Evolutionary conservation across 2,113 vertebrate species (phyloP), one percentile per base, ranked within the genome.

Genomic region (Carettochelys insculpta): DNA sequence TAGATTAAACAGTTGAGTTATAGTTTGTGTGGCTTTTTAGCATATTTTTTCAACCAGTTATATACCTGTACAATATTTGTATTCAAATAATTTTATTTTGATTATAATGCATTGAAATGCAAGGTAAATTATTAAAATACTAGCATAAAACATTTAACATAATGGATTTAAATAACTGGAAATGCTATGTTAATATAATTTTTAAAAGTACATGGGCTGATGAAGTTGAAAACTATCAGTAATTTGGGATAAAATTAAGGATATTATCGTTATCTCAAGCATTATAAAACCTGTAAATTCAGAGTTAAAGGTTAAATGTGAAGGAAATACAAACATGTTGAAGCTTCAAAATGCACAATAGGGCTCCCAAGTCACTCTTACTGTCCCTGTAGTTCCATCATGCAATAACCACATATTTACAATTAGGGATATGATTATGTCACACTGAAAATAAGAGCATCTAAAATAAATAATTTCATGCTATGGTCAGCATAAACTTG

Each of bases 1-100:
- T 95, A 92, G 92, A 87, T 54, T 94, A 43, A 83, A 85, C 73
- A 81, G 11, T 38, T 88, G 80, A 78, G 86, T 86, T 95, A 89
- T 8, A 88, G 82, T 45, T 87, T 5, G 51, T 93, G 76, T 92
- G 22, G 48, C 58, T 80, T 50, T 81, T 71, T 79, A 79, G n/a
- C 52, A 92, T 45, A 92, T 81, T 84, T 7, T 2, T 83, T 8
- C 29, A 65, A 17, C 13, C 61, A 38, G n/a, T 65, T 9, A 34
- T n/a, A 3, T n/a, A 88, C 11, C 47, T 22, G 52, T 38, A 54
- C 27, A 78, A 84, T 86, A 87, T 92, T 29, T 65, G 77, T 81
- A 38, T 79, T 45, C 83, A 86, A 2, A 73, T 14, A 10, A 87
- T 43, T 41, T 43, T 8, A 68, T 68, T 47, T 24, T 65, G 17